phyloP scores from a whole-genome alignment of 2,888 invertebrate genomes.

The Prosapia bicincta region DNA sequence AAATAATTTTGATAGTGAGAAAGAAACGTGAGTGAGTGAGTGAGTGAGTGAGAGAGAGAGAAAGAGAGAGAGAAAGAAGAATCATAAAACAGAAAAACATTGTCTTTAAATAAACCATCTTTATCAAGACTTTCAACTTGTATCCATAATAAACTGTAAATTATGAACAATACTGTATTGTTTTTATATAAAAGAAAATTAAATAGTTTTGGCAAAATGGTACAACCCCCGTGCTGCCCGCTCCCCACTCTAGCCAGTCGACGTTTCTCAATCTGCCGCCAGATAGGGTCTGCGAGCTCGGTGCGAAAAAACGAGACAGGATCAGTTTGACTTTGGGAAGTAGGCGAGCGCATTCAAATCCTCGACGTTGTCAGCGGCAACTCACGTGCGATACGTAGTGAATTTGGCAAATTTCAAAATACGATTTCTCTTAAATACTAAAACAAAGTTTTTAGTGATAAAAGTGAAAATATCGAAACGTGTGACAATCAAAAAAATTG shows the following conservation, averaged over 20 bases:
- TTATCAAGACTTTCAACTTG: no score
- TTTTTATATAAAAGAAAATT: no score
- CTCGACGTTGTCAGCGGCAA: neutral
- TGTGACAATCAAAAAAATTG: neutral
- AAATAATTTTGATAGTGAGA: no score
- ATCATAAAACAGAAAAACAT: no score
- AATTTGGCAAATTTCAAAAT: neutral
- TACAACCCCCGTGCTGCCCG: neutral
- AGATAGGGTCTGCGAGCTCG: slow-evolving; percentile 14
- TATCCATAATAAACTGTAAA: no score
- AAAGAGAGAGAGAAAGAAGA: no score
- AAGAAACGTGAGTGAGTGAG: no score
- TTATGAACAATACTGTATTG: neutral
- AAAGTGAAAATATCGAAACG: neutral
- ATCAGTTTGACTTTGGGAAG: slow-evolving; percentile 18
- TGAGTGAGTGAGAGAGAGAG: no score
- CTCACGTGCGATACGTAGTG: neutral
- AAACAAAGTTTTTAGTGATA: neutral
- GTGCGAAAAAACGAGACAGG: slow-evolving; percentile 16
- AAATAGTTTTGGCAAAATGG: slow-evolving; percentile 22
- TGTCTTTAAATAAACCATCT: no score
- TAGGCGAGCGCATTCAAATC: neutral
- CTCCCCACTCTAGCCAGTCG: neutral
- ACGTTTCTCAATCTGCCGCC: slow-evolving; percentile 3
- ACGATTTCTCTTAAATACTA: slow-evolving; percentile 10